Base-by-base conservation (phyloP, 2,797 vertebrate genomes). In the Platalea minor region DNA sequence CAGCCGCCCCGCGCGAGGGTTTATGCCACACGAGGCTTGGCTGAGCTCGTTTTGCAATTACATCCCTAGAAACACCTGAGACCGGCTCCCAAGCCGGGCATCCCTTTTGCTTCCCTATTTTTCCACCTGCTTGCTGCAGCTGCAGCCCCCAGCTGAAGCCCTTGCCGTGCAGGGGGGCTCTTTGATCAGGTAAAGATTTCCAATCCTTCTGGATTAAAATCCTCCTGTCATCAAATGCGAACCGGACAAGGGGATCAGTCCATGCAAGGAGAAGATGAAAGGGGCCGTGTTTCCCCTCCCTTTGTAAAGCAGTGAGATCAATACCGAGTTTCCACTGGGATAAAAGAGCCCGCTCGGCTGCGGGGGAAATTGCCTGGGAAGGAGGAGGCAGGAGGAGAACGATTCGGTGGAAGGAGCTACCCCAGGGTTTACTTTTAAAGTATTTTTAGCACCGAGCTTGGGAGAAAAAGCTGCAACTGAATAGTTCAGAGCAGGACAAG, bases 381-480 rank as follows among this genome's bases (percentile, higher is more conserved):
- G 88, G 85, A 89, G 64, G 82, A 72, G 69, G 77, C 53, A 24
- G 85, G 59, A 89, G 53, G 80, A 91, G 76, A 23, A 61, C 4
- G 53, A 1, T 12, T n/a, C 3, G 7, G 51, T 64, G 29, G 35
- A 29, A 95, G 31, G 48, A 82, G 29, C 48, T 46, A 35, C 78
- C 67, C 83, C 78, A 72, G 80, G 88, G 50, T 80, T 92, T 73
- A 80, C 79, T 64, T 88, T 91, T 18, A 45, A 83, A 91, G 78
- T 89, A 89, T 93, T 97, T 97, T 97, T 91, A 95, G 96, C 50
- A n/a, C 20, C 0, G 17, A 91, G 90, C 75, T 85, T 3, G 10
- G 25, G 26, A 88, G 90, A 59, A 94, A 92, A 84, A 74, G 26
- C 93, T 95, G 94, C 70, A 14, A 13, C 9, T 1, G 5, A 81